These are phyloP conservation scores for Aeoliscus strigatus DNA, from an alignment of 2,797 vertebrate species.

Conservation along the genomic window DNA sequence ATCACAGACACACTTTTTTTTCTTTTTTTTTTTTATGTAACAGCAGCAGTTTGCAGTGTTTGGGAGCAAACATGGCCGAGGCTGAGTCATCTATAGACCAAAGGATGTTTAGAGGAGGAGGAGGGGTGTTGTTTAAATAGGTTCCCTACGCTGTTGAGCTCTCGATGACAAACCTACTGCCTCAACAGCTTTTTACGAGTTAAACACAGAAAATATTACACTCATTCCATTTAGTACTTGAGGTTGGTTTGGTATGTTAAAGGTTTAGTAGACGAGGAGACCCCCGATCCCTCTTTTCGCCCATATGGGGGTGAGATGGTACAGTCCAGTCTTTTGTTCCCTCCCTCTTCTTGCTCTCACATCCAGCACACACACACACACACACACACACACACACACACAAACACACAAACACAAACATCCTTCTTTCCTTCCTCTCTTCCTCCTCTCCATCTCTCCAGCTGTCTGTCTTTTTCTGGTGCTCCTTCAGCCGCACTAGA, in stretches of 20 bases:
- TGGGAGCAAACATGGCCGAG: conserved; percentile 59
- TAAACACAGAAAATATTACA: background rate
- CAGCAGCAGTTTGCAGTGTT: conserved; percentile 44
- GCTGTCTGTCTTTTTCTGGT: conserved; percentile 67
- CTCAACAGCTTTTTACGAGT: conserved; percentile 1
- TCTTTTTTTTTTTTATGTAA: conserved; percentile 27
- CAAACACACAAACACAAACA: conserved; percentile 26
- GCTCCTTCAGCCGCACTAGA: conserved; percentile 83
- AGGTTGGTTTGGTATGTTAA: background rate
- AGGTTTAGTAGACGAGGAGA: background rate
- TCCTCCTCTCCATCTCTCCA: conserved; percentile 12
- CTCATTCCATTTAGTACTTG: background rate
- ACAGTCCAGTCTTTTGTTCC: conserved; percentile 30
- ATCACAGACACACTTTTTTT: too few relatives aligned
- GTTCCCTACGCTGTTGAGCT: conserved; percentile 7
- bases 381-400: conserved; percentile 30
- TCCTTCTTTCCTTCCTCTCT: conserved; percentile 11
- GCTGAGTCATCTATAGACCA: conserved; percentile 64
- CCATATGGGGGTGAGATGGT: conserved; percentile 27
- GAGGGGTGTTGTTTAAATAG: conserved; percentile 16
- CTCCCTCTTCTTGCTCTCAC: conserved; percentile 28
- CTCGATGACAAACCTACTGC: background rate
- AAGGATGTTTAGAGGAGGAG: conserved; percentile 35
- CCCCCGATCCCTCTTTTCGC: background rate
- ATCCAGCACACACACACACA: conserved; percentile 34